These are phyloP conservation scores for Ictalurus furcatus DNA, from an alignment of 2,113 vertebrate species.

Conservation along the genomic window DNA sequence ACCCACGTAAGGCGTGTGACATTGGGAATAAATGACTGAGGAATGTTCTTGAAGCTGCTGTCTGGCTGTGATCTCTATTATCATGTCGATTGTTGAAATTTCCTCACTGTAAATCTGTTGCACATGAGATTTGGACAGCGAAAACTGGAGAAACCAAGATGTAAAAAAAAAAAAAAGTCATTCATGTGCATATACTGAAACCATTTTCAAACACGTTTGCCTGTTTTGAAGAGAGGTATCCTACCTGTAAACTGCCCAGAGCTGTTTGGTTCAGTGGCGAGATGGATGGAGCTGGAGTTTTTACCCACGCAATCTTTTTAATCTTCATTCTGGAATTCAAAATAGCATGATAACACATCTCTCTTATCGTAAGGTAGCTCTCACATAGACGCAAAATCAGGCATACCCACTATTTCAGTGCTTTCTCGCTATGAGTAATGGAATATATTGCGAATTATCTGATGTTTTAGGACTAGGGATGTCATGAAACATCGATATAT, in stretches of 20 bases:
- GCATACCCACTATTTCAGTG: not conserved
- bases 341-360: not conserved
- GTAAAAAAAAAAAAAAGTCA: not conserved
- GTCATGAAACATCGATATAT: too few relatives aligned
- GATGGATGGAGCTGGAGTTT: slow-evolving; percentile 41
- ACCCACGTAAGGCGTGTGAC: slow-evolving; percentile 40
- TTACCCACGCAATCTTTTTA: slow-evolving; percentile 3
- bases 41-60: slow-evolving; percentile 1
- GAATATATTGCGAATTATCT: not conserved
- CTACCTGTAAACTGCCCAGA: slow-evolving; percentile 42
- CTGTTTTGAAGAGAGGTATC: not conserved
- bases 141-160: not conserved
- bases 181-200: not conserved
- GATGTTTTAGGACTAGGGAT: too few relatives aligned
- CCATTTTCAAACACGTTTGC: not conserved
- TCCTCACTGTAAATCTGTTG: slow-evolving; percentile 35
- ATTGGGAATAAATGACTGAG: not conserved
- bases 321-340: slow-evolving; percentile 32
- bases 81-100: slow-evolving; percentile 43
- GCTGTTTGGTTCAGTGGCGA: slow-evolving; percentile 25
- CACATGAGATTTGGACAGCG: slow-evolving; percentile 26
- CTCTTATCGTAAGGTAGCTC: not conserved
- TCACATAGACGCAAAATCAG: not conserved
- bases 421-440: not conserved
- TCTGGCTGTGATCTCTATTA: slow-evolving; percentile 18